Evolutionary conservation across 2,113 vertebrate genomes (phyloP).

Genomic region (Phrynocephalus versicolor): DNA sequence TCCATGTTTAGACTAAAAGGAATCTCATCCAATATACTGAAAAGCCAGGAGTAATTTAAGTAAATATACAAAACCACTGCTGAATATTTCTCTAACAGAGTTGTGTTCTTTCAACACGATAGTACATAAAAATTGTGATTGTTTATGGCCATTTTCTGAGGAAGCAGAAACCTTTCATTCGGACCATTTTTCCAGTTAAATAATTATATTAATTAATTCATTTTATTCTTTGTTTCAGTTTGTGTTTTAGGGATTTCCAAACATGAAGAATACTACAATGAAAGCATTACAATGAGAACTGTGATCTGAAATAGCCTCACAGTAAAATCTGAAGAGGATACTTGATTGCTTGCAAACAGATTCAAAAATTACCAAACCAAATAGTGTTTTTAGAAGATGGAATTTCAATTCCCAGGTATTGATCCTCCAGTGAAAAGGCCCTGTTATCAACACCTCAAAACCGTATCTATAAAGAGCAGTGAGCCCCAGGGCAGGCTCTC

Average conservation of each 20-base stretch:
- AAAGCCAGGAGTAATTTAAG: conserved; percentile 19
- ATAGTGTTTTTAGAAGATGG: too few species aligned
- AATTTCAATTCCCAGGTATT: background rate
- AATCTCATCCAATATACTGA: background rate
- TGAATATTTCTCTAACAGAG: conserved; percentile 21
- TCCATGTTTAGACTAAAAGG: conserved; percentile 24
- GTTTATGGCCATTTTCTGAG: conserved; percentile 22
- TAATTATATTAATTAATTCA: background rate
- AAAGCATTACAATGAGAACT: background rate
- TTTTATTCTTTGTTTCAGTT: background rate
- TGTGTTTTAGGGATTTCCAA: background rate
- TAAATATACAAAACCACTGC: conserved; percentile 11
- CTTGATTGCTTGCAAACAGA: too few species aligned
- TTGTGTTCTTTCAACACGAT: background rate
- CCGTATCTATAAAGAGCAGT: background rate
- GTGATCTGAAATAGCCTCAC: too few species aligned
- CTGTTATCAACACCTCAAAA: background rate
- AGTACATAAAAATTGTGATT: background rate
- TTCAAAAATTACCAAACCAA: too few species aligned
- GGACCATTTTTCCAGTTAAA: conserved; percentile 29
- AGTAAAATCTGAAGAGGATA: background rate
- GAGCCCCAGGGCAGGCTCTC: background rate
- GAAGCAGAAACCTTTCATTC: background rate
- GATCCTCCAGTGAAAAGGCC: background rate
- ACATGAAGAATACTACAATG: background rate